A percentile compares a stretch with the other conserved stretches of the same genome.
These are phyloP conservation scores for Chaetodon auriga DNA, from an alignment of 2,113 vertebrate genomes.

Conservation along the genomic window DNA sequence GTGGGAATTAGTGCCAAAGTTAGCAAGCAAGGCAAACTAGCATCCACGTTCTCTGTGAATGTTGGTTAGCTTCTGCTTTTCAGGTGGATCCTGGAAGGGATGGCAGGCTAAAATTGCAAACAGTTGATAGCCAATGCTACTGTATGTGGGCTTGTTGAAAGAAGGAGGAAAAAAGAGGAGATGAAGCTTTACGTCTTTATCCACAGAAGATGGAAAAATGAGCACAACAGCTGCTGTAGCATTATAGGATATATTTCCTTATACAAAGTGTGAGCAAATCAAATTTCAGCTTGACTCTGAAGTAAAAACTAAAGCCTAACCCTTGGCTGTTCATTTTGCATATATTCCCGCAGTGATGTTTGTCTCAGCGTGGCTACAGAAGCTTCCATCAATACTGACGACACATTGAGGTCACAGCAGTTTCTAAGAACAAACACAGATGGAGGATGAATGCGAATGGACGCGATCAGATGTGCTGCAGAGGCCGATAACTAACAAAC, in stretches of 20 bases:
- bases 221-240: not conserved
- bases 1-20: not conserved
- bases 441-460: constrained; percentile 33
- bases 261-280: not conserved
- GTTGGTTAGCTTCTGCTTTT: not conserved
- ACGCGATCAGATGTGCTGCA: constrained; percentile 14
- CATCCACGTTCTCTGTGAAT: not conserved
- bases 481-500: constrained; percentile 42
- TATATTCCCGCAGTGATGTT: constrained; percentile 35
- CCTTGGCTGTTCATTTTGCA: constrained; percentile 9
- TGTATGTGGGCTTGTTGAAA: not conserved
- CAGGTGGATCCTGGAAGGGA: not conserved
- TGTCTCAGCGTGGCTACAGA: constrained; percentile 3
- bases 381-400: constrained; percentile 48
- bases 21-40: not conserved
- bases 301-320: not conserved
- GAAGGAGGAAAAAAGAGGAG: not conserved
- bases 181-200: not conserved
- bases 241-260: not conserved
- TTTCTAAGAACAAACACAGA: constrained; percentile 53
- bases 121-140: no score
- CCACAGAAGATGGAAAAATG: not conserved
- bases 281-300: constrained; percentile 3
- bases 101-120: not conserved
- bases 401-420: constrained; percentile 49